These are phyloP conservation scores for Zaprionus lachaisei DNA, from an alignment of 1,140 invertebrate species.

Conservation along the genomic window DNA sequence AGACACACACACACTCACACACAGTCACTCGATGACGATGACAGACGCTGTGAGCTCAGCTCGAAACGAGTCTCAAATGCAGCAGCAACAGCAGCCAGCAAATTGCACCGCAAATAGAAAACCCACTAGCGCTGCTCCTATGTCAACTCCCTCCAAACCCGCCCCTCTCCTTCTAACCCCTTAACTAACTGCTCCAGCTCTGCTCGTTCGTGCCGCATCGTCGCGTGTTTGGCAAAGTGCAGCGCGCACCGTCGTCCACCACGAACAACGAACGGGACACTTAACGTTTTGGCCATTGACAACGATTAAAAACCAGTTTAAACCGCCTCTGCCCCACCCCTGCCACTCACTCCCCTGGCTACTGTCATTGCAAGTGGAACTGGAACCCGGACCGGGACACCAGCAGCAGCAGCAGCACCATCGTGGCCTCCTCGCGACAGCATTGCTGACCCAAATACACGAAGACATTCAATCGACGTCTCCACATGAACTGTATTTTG, in stretches of 20 bases:
- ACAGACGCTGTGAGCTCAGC: constrained; percentile 30
- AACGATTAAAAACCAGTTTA: constrained; percentile 82
- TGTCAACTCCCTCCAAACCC: not conserved
- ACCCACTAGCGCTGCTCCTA: constrained; percentile 17
- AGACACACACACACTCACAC: not conserved
- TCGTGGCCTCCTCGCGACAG: constrained; percentile 46
- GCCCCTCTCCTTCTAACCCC: not conserved
- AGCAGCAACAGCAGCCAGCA: constrained; percentile 44
- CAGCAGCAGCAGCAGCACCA: constrained; percentile 28
- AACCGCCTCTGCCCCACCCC: not conserved
- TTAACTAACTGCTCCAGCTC: too few species aligned
- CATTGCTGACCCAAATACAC: constrained; percentile 78
- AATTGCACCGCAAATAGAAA: constrained; percentile 64
- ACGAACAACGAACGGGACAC: constrained; percentile 67
- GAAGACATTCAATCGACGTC: constrained; percentile 71
- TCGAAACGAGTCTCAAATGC: constrained; percentile 63
- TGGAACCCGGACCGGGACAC: constrained; percentile 67
- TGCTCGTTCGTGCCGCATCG: constrained; percentile 3
- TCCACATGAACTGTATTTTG: constrained; percentile 50
- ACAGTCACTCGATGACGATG: constrained; percentile 5
- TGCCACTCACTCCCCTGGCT: not conserved
- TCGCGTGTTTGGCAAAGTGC: constrained; percentile 53
- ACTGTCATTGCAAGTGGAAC: constrained; percentile 27
- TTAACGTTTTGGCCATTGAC: constrained; percentile 81
- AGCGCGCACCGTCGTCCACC: not conserved